These are phyloP conservation scores for Cactoblastis cactorum DNA, from an alignment of 2,888 invertebrate genomes.

Conservation along the genomic window DNA sequence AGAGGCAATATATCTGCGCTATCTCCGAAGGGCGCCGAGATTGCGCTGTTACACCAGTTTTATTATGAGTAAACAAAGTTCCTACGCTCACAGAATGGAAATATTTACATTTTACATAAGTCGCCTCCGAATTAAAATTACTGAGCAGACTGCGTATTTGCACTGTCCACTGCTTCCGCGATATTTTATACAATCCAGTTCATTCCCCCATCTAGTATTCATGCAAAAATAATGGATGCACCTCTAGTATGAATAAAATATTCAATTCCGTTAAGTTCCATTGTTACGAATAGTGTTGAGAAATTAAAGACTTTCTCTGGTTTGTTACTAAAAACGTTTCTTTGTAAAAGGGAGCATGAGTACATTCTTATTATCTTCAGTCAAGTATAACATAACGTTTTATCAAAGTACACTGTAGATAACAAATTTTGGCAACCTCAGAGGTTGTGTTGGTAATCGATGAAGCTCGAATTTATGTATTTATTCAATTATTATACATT, in stretches of 20 bases:
- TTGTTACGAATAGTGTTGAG: neutral
- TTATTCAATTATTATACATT: no score
- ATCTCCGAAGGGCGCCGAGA: slow-evolving; percentile 56
- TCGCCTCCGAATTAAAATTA: slow-evolving; percentile 30
- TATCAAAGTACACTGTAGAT: no score
- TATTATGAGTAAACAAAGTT: slow-evolving; percentile 38
- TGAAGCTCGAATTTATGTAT: no score
- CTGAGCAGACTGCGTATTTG: slow-evolving; percentile 24
- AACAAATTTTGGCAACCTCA: no score
- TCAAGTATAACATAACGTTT: no score
- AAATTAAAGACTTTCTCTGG: neutral
- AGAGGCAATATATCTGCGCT: slow-evolving; percentile 59
- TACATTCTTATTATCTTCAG: no score
- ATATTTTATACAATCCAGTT: slow-evolving; percentile 26
- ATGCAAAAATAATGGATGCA: slow-evolving; percentile 28
- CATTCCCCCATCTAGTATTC: slow-evolving; percentile 21
- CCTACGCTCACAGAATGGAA: slow-evolving; percentile 23
- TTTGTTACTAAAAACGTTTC: no score
- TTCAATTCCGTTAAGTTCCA: slow-evolving; percentile 21
- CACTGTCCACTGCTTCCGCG: slow-evolving; percentile 18
- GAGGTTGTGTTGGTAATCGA: no score
- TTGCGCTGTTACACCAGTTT: slow-evolving; percentile 53
- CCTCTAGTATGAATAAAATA: slow-evolving; percentile 31
- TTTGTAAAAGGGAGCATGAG: no score
- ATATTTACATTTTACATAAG: slow-evolving; percentile 33